Evolutionary conservation across 2,113 vertebrate species (phyloP), one percentile per base, ranked within the genome.

Genomic region (Rhodinocichla rosea): DNA sequence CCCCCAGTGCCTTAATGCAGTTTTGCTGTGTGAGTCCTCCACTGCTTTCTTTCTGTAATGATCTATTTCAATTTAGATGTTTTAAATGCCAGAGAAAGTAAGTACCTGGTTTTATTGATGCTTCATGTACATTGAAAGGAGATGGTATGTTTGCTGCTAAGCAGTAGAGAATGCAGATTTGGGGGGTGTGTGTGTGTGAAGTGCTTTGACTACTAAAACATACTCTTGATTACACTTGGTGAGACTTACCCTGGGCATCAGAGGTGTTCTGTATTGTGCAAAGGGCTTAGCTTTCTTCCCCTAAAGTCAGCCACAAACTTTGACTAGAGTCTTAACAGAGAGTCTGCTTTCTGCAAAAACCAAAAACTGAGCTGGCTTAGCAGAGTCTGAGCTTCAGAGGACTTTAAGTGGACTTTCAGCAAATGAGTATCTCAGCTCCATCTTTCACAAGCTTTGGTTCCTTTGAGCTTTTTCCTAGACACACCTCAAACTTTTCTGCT

Each of bases 211-310:
- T 83, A 55, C 23, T 76, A 27, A 83, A 83, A 33, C 11, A 2
- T 17, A 6, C 15, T 83, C 0, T 60, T 27, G 4, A 10, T 35
- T 27, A 9, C 1, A 1, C 26, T 59, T 88, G 9, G 12, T 6
- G 20, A 83, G 24, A 17, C 45, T 78, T 59, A 52, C 14, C 12
- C 20, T 69, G 64, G n/a, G 13, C 22, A 19, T 77, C 77, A 57
- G 55, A 70, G 39, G 11, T 56, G 37, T 21, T 87, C 50, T 65
- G 18, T 86, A 69, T 44, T 5, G 2, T 60, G 53, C 1, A 1
- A 21, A 18, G 13, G 5, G 13, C 26, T 55, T 30, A 45, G 10
- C 20, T 74, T 93, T 33, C 30, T 83, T 63, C n/a, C 7, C 24
- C 26, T 45, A 26, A 81, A 42, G 44, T 67, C 56, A 74, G 47